Base-by-base conservation (phyloP, 2,888 invertebrate genomes). In the Apamea anceps region DNA sequence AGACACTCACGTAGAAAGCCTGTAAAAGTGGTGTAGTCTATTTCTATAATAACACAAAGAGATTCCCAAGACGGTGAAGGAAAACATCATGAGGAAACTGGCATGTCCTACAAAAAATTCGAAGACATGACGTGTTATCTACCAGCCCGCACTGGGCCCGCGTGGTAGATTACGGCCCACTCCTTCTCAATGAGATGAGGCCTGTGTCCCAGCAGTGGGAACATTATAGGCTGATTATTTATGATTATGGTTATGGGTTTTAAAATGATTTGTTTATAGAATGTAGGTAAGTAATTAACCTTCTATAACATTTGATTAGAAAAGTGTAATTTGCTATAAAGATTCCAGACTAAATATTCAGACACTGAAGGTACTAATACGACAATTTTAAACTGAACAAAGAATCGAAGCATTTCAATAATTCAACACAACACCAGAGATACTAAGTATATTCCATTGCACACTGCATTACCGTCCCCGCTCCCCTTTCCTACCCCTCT, bases 331-430 rank as follows among this genome's bases (percentile, higher is more conserved):
- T 15, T 18, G 15, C 28, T 0, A 6, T 60, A 62, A 5, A 62
- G 28, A 28, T 15, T n/a, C 15, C 15, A 25, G 6, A 54, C 12
- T 37, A 32, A 60, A 5, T 18, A 21, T 62, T 32, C 28, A 28
- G 37, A 37, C 8, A 45, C 12, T 28, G 25, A 37, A 28, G 37
- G 7, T 12, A 62, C 25, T 6, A 6, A 32, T n/a, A 21, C 54
- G 15, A 65, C 54, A 57, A 8, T 21, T 71, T 48, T 18, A 42
- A 60, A 66, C 15, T 5, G 10, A 74, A 48, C 62, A 45, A 65
- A 65, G 4, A 48, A 37, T 67, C 51, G 45, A 82, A 67, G 15
- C 51, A 45, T 67, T 75, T 79, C 0, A 60, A 70, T 66, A 37
- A 68, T 48, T 48, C 45, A 75, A 3, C 7, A 25, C 37, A 32